These are phyloP conservation scores for Diabrotica undecimpunctata DNA, from an alignment of 1,140 invertebrate genomes.

Conservation along the genomic window DNA sequence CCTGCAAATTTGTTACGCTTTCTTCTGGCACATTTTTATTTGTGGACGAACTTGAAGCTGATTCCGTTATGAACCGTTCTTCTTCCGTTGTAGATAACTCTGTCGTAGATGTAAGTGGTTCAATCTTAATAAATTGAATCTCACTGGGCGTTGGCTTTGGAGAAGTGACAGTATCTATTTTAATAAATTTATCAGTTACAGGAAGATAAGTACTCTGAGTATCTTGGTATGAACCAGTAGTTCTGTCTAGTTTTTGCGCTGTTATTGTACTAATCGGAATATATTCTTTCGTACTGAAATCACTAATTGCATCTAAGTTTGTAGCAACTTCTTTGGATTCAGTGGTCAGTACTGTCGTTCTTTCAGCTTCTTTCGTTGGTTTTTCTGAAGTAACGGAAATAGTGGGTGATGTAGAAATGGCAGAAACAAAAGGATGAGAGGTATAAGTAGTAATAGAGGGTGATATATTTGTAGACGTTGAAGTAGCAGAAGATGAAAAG, in stretches of 20 bases:
- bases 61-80: neutral
- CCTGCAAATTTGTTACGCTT: neutral
- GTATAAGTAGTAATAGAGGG: no score
- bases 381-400: no score
- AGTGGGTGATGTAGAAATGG: no score
- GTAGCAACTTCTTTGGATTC: neutral
- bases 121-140: no score
- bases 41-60: neutral
- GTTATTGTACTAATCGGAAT: neutral
- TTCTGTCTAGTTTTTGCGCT: neutral
- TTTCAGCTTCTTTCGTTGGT: no score
- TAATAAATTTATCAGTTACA: no score
- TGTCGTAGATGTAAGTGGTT: neutral
- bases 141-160: no score
- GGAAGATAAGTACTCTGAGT: neutral
- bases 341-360: neutral
- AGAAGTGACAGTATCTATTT: no score
- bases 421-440: no score
- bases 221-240: neutral
- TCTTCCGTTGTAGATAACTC: neutral
- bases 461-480: no score
- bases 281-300: neutral
- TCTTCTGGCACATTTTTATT: neutral
- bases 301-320: slow-evolving; percentile 2
- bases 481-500: no score